These are phyloP conservation scores for Physella acuta DNA, from an alignment of 1,140 invertebrate species.

Conservation along the genomic window DNA sequence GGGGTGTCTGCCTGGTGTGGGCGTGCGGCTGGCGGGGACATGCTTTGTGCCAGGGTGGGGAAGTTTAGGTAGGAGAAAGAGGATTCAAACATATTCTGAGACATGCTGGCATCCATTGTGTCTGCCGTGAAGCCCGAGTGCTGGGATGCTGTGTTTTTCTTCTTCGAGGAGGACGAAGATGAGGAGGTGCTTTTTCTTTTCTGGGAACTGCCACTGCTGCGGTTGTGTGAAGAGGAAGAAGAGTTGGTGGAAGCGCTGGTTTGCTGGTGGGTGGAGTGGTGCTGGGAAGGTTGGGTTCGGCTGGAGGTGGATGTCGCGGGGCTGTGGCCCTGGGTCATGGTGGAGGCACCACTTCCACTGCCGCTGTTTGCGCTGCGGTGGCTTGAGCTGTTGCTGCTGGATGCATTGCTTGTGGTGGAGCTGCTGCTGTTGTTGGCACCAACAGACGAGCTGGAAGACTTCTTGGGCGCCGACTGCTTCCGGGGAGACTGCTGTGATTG, in stretches of 20 bases:
- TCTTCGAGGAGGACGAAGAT: slow-evolving; percentile 29
- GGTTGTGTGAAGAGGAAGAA: slow-evolving; percentile 22
- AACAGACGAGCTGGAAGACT: slow-evolving; percentile 8
- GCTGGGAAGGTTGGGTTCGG: slow-evolving; percentile 22
- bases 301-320: slow-evolving; percentile 31
- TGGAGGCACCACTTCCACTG: slow-evolving; percentile 6
- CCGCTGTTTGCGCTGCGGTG: slow-evolving; percentile 6
- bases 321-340: slow-evolving; percentile 28
- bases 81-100: slow-evolving; percentile 53
- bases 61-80: slow-evolving; percentile 50
- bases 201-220: slow-evolving; percentile 27
- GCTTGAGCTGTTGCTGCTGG: slow-evolving; percentile 14
- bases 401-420: not conserved
- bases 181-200: slow-evolving; percentile 17
- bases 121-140: slow-evolving; percentile 37
- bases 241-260: slow-evolving; percentile 20
- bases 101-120: slow-evolving; percentile 46
- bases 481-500: slow-evolving; percentile 26
- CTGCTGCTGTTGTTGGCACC: not conserved
- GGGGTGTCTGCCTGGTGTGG: slow-evolving; percentile 43
- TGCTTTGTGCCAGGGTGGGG: slow-evolving; percentile 46
- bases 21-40: slow-evolving; percentile 49
- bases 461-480: slow-evolving; percentile 9
- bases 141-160: slow-evolving; percentile 34
- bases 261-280: slow-evolving; percentile 22